Base-by-base conservation (phyloP, 2,797 vertebrate species). In the Propithecus deckenii region DNA sequence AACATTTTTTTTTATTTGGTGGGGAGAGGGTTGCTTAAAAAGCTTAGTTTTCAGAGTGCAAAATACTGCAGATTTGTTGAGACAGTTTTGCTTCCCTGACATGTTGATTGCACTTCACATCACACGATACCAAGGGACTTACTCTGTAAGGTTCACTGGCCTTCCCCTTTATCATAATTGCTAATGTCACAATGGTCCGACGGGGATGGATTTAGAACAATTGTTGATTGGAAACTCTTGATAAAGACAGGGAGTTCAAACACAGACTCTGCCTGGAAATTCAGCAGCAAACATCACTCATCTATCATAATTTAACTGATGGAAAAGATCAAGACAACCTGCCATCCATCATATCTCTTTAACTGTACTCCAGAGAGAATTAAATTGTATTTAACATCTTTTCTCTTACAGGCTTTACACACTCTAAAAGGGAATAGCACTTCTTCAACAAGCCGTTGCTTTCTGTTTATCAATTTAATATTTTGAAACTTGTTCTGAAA, bases 231-330 rank as follows among this genome's bases (percentile, higher is more conserved):
- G 98, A 98, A 98, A 98, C 98, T 98, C 98, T 98, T 99, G 96
- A 98, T 99, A 98, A 98, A 98, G 97, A 97, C 98, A 94, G 92
- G 95, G 95, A 86, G 98, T 98, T 98, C 98, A 98, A 99, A 98
- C 96, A 98, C 95, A 96, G 98, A 96, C 96, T 96, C 94, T 96
- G 97, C 85, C 98, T 98, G 97, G 98, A 98, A 98, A 98, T 98
- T 98, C 94, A 97, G 95, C 98, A 98, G 97, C 95, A 97, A 98
- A 98, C 95, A 96, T 98, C 98, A 99, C 98, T 99, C 99, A 99
- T 99, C 98, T 98, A 98, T 99, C 99, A 99, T 98, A 98, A 99
- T 99, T 98, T 99, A 98, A 98, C 98, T 99, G 99, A 99, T 99
- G 98, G 98, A 98, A 98, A 97, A 98, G 98, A 98, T 98, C 98